Conservation (phyloP, 2,888 invertebrate species). For the Euphydryas editha region DNA sequence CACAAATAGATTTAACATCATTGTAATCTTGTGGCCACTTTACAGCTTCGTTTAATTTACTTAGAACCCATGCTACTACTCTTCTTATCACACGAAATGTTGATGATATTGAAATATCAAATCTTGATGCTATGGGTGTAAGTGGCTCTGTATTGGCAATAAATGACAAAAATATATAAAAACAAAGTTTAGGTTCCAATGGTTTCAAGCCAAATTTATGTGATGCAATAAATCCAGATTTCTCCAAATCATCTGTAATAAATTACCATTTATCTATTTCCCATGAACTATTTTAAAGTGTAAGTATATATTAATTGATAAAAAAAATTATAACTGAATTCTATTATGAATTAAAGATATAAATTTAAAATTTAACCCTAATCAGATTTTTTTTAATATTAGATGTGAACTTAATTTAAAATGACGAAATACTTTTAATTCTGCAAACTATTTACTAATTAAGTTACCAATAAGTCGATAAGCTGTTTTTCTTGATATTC, state of each 20-base stretch:
- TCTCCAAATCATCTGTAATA: conserved; percentile 66
- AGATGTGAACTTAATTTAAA: neutral
- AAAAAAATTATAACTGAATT: too few species aligned
- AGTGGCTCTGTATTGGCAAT: conserved; percentile 63
- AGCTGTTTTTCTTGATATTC: conserved; percentile 61
- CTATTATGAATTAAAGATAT: too few species aligned
- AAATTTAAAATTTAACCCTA: too few species aligned
- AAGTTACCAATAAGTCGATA: conserved; percentile 58
- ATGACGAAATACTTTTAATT: too few species aligned
- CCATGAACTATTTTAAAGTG: neutral
- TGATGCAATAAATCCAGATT: conserved; percentile 64
- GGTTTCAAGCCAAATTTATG: conserved; percentile 67
- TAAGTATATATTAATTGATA: too few species aligned
- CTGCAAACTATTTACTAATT: neutral
- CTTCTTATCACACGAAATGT: conserved; percentile 65
- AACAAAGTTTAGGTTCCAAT: conserved; percentile 65
- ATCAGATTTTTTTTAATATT: too few species aligned
- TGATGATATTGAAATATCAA: conserved; percentile 69
- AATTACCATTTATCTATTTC: conserved; percentile 17
- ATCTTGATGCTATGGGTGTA: conserved; percentile 64
- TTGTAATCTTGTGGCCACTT: conserved; percentile 62
- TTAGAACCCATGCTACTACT: conserved; percentile 66
- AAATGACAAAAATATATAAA: conserved; percentile 67
- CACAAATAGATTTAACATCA: conserved; percentile 55
- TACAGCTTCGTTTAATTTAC: conserved; percentile 62